These are phyloP conservation scores for Chionoecetes opilio DNA, from an alignment of 1,140 invertebrate species.

Conservation along the genomic window DNA sequence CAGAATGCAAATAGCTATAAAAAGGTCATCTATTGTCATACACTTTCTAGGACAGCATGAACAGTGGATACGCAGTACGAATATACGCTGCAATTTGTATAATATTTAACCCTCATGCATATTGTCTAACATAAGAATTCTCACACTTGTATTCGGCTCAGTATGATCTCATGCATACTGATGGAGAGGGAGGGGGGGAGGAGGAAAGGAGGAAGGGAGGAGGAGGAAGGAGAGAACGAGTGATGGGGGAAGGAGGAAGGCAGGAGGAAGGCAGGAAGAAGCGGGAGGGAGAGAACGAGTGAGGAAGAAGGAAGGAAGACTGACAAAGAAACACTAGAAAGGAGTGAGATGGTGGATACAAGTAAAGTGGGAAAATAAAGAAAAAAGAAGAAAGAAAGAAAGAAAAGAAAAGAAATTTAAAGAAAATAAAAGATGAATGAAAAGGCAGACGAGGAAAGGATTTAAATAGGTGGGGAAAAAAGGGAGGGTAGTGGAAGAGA, in stretches of 20 bases:
- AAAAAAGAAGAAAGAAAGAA: no score
- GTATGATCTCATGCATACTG: background rate
- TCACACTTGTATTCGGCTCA: constrained; percentile 2
- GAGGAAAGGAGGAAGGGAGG: background rate
- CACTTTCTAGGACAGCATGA: no score
- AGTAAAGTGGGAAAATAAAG: background rate
- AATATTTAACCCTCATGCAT: constrained; percentile 30
- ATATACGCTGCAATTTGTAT: background rate
- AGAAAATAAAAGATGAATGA: no score
- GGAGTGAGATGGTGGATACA: background rate
- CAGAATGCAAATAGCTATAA: no score
- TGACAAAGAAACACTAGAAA: background rate
- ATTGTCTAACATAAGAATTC: background rate
- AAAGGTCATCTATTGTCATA: no score
- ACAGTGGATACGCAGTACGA: no score
- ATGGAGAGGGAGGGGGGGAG: background rate
- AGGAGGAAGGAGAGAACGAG: background rate
- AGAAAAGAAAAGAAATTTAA: no score
- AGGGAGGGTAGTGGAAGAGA: background rate
- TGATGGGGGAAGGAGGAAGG: background rate
- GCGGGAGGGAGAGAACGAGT: background rate
- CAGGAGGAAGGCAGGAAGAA: no score
- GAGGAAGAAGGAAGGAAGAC: background rate
- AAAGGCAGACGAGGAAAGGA: no score
- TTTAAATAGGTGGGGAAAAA: background rate